Conservation (phyloP, 1,140 invertebrate species). For the Antheraea pernyi region DNA sequence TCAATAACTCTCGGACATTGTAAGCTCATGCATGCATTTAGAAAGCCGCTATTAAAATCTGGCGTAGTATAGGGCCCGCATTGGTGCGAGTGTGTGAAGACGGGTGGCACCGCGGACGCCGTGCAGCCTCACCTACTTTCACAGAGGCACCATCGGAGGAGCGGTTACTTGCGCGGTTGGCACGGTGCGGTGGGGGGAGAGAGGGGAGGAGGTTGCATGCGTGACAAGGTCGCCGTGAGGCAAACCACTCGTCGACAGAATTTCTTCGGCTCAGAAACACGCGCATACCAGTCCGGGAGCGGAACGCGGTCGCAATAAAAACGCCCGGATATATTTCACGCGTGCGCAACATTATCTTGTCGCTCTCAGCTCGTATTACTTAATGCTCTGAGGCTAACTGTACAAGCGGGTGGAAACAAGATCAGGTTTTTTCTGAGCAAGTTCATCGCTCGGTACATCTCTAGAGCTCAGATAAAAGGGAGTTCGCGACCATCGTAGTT, state of each 20-base stretch:
- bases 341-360: slow-evolving; percentile 74
- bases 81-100: slow-evolving; percentile 27
- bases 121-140: slow-evolving; percentile 67
- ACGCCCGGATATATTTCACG: slow-evolving; percentile 75
- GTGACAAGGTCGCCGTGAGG: slow-evolving; percentile 73
- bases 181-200: slow-evolving; percentile 17
- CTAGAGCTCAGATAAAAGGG: slow-evolving; percentile 35
- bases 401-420: slow-evolving; percentile 65
- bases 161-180: slow-evolving; percentile 17
- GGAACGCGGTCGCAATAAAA: slow-evolving; percentile 75
- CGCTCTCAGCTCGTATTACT: slow-evolving; percentile 74
- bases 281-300: slow-evolving; percentile 70
- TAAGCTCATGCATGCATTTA: slow-evolving; percentile 37
- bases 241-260: slow-evolving; percentile 74
- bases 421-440: slow-evolving; percentile 68
- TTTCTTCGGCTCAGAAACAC: slow-evolving; percentile 64
- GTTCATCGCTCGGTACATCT: slow-evolving; percentile 63
- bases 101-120: slow-evolving; percentile 28
- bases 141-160: slow-evolving; percentile 48
- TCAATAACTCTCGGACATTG: not conserved
- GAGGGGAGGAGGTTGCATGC: slow-evolving; percentile 18
- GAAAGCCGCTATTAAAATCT: slow-evolving; percentile 53
- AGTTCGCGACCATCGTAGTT: slow-evolving; percentile 4
- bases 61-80: slow-evolving; percentile 41
- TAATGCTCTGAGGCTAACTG: slow-evolving; percentile 72